A percentile compares a stretch with the other conserved stretches of the same genome.
Conservation (phyloP, 2,888 invertebrate genomes). For the Idaea straminata region DNA sequence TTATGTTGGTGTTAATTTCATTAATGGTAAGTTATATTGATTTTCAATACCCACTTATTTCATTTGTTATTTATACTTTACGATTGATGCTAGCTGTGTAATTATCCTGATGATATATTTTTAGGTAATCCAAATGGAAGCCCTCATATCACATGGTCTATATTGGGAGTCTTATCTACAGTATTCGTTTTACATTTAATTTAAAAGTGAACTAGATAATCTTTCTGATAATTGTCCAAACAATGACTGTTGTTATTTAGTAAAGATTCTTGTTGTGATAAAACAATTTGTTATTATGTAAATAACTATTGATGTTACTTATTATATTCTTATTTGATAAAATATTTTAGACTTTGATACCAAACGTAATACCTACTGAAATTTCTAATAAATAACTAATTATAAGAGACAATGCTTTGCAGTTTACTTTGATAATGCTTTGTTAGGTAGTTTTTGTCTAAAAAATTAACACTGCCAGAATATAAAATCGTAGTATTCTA, state of each 20-base stretch:
- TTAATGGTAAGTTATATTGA: constrained; percentile 64
- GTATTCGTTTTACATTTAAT: constrained; percentile 46
- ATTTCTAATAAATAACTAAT: background rate
- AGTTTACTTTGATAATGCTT: background rate
- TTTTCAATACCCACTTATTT: constrained; percentile 30
- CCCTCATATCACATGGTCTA: constrained; percentile 68
- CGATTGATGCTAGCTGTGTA: constrained; percentile 38
- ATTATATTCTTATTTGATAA: constrained; percentile 42
- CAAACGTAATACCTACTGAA: background rate
- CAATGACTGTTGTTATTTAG: constrained; percentile 73
- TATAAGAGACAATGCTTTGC: background rate
- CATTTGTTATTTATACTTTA: constrained; percentile 29
- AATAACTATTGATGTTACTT: constrained; percentile 53
- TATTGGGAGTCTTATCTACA: constrained; percentile 61
- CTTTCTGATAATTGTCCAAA: constrained; percentile 54
- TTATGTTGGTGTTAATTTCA: constrained; percentile 72
- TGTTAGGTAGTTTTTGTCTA: constrained; percentile 35
- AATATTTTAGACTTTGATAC: constrained; percentile 44
- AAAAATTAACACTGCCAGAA: constrained; percentile 75
- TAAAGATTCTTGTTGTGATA: constrained; percentile 71
- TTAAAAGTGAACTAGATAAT: constrained; percentile 40
- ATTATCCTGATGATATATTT: constrained; percentile 68
- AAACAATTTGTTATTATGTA: constrained; percentile 65
- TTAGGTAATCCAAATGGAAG: constrained; percentile 79
- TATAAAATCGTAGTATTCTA: constrained; percentile 58